phyloP scores from a whole-genome alignment of 2,113 vertebrate species.

The Trichechus manatus region DNA sequence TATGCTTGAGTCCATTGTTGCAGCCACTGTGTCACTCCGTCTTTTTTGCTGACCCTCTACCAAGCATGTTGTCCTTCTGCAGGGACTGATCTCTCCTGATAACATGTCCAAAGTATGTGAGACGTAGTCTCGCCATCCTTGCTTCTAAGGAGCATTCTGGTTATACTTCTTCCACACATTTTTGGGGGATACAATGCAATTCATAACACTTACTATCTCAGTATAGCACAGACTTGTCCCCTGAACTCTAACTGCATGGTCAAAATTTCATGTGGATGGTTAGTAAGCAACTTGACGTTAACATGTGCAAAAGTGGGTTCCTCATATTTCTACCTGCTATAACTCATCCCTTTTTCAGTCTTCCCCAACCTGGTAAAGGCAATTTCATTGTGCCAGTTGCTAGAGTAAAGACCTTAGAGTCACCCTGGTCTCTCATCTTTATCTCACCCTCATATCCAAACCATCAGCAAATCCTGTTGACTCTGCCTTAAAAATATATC shows the following conservation, averaged over 20 bases:
- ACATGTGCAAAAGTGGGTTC: background rate
- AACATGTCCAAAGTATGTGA: no score
- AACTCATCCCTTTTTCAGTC: background rate
- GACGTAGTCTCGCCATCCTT: no score
- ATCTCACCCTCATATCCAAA: background rate
- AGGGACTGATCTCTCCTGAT: no score
- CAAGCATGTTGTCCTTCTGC: no score
- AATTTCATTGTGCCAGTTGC: background rate
- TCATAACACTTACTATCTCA: background rate
- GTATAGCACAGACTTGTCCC: background rate
- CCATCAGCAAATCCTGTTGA: background rate
- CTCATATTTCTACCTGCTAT: background rate
- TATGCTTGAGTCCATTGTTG: no score
- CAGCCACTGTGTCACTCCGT: no score
- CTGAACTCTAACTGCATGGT: background rate
- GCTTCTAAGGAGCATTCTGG: no score
- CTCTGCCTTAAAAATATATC: background rate
- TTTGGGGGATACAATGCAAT: no score
- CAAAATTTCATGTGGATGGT: background rate
- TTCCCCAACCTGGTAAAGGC: background rate
- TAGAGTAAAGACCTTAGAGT: background rate
- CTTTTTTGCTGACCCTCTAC: no score
- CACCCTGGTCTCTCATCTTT: background rate
- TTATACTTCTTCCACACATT: no score
- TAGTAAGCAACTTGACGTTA: background rate